phyloP scores from a whole-genome alignment of 2,888 invertebrate species.

The Griposia aprilina region DNA sequence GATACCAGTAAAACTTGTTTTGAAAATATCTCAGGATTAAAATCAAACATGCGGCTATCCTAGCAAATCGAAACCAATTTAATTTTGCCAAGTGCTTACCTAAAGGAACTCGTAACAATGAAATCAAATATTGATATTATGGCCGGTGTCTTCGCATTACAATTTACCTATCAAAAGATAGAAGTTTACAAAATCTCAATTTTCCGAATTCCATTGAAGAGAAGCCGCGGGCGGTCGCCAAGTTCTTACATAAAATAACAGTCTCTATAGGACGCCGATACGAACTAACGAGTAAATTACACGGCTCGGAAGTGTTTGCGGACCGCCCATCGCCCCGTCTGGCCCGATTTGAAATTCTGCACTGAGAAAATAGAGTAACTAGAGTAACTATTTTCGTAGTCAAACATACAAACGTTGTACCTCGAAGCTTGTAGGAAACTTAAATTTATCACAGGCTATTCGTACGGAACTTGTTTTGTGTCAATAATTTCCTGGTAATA shows the following conservation, averaged over 20 bases:
- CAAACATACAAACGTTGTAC: conserved; percentile 54
- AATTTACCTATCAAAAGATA: conserved; percentile 64
- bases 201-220: conserved; percentile 74
- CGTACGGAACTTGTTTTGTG: conserved; percentile 28
- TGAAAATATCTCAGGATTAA: not conserved
- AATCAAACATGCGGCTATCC: not conserved
- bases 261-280: conserved; percentile 77
- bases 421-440: conserved; percentile 37
- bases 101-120: not conserved
- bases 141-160: conserved; percentile 49
- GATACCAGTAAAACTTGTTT: not conserved
- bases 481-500: conserved; percentile 35
- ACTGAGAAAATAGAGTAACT: conserved; percentile 68
- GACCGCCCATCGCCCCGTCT: conserved; percentile 79
- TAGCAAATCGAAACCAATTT: conserved; percentile 6
- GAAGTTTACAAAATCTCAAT: conserved; percentile 72
- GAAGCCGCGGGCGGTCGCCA: conserved; percentile 76
- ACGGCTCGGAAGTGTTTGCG: conserved; percentile 82
- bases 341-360: conserved; percentile 75
- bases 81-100: conserved; percentile 1
- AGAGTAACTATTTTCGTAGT: conserved; percentile 67
- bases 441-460: conserved; percentile 40
- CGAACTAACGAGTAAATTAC: conserved; percentile 85
- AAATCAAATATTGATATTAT: conserved; percentile 38
- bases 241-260: conserved; percentile 78